Evolutionary conservation across 2,888 invertebrate species (phyloP), one percentile per base, ranked within the genome.

Genomic region (Synergus japonicus): DNA sequence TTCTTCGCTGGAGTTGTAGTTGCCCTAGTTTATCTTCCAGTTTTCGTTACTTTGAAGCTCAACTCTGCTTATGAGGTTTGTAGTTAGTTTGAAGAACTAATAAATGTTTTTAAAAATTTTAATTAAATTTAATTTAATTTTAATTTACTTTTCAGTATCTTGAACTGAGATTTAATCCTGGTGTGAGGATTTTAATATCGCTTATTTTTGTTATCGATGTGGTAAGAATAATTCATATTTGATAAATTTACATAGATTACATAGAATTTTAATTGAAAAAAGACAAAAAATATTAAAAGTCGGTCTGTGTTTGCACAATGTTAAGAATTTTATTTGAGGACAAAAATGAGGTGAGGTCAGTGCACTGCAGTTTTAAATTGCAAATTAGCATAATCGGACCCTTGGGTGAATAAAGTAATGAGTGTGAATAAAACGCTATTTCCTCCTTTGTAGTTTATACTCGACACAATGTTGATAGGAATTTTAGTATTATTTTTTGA

Each of bases 11-110:
- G 96, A 65, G 79, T 94, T 22, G 92, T 94, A 58, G 96, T 97
- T 10, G 94, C 95, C 7, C 93, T 93, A 44, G 93, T 97, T 29
- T 97, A 96, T 90, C 93, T 97, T 78, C 97, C 97, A 0, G 96
- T 97, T n/a, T 97, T 97, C 92, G 94, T 94, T 85, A 94, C 94
- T 10, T 92, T 97, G 37, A 93, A 95, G 90, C 93, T 97, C n/a
- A 95, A 95, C 64, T 97, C 97, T 2, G 96, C 96, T 0, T 97
- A 97, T 92, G 96, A 97, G 95, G 97, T 97, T 92, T 89, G 92
- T 88, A 65, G 49, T 79, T 66, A 79, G 76, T 78, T 66, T 73
- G 41, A 64, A 78, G 58, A 46, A 43, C 65, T 22, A 41, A 41
- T 13, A 67, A n/a, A 67, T 67, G 22, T 29, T 41, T 9, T 60